Percentiles rank a stretch among this genome's conserved stretches.
Evolutionary conservation across 2,888 invertebrate species (phyloP).

Genomic region (Stenolophus ochropezus): DNA sequence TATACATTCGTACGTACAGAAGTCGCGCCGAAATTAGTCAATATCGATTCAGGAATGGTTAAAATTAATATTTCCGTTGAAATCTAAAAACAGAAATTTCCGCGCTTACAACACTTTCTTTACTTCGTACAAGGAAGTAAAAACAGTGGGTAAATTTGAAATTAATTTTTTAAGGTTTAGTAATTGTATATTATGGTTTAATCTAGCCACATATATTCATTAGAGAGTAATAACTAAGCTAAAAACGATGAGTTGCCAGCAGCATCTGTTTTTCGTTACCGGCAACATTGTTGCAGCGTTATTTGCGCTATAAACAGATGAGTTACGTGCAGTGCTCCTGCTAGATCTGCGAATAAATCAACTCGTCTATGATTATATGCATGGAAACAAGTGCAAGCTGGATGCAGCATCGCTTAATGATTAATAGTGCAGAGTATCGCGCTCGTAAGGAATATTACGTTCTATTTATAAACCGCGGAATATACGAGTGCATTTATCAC

Average conservation of each 20-base stretch:
- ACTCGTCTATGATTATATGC: slow-evolving; percentile 29
- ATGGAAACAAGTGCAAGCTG: slow-evolving; percentile 22
- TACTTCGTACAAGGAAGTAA: no score
- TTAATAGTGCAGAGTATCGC: neutral
- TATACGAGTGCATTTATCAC: slow-evolving; percentile 6
- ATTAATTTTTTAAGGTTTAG: no score
- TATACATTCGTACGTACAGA: no score
- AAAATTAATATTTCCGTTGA: no score
- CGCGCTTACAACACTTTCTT: no score
- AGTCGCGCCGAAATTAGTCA: no score
- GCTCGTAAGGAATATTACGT: slow-evolving; percentile 11
- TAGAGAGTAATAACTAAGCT: neutral
- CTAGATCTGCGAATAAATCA: slow-evolving; percentile 27
- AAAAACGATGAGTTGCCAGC: neutral
- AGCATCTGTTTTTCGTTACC: neutral
- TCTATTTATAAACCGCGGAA: slow-evolving; percentile 20
- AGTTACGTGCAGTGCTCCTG: neutral
- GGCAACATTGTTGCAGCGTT: neutral
- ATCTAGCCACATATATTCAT: neutral
- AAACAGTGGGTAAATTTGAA: no score
- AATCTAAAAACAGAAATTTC: no score
- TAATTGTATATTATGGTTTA: neutral
- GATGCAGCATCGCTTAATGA: slow-evolving; percentile 5
- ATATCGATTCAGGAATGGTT: no score
- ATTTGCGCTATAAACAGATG: neutral